Base-by-base conservation (phyloP, 2,113 vertebrate genomes). In the Acinonyx jubatus region DNA sequence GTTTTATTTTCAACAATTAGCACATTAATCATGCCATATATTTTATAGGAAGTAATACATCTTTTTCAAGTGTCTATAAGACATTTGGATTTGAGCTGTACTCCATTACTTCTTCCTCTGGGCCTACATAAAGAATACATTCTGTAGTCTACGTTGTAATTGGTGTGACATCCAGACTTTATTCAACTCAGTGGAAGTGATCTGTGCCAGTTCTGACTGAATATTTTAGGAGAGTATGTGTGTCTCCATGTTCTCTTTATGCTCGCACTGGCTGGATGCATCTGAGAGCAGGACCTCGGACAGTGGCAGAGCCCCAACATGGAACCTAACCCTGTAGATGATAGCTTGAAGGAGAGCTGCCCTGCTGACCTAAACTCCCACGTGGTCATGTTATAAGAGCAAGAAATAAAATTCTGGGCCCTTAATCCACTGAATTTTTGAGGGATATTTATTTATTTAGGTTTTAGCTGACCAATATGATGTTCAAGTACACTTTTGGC, bases 1-100 rank as follows among this genome's bases (percentile, higher is more conserved):
- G 33, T 38, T 97, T 96, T 84, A 93, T 85, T 50, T 48, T 86
- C 31, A 92, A 57, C 4, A 95, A 38, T 94, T 73, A 90, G 18
- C 7, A 63, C n/a, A 69, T 50, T 78, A 66, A 81, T 81, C 15
- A 87, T 90, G 13, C 8, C 41, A 4, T n/a, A 48, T 65, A 10
- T 95, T 81, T 25, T 83, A 7, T 66, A 83, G 14, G 52, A 94
- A 94, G 8, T 3, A 29, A 29, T 10, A 68, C 2, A 83, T 36
- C 9, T 50, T 50, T 74, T 48, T 78, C 41, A 92, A 78, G 5
- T 92, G 12, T 95, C 36, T 68, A 5, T 87, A 23, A 91, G 8
- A 61, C 12, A 84, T 29, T 66, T 74, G 23, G 10, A 84, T 71
- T 52, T 61, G 55, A 95, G 14, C 7, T 65, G 0, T 0, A 68